Conservation (phyloP, 2,888 invertebrate species). For the Torymus texanus region DNA sequence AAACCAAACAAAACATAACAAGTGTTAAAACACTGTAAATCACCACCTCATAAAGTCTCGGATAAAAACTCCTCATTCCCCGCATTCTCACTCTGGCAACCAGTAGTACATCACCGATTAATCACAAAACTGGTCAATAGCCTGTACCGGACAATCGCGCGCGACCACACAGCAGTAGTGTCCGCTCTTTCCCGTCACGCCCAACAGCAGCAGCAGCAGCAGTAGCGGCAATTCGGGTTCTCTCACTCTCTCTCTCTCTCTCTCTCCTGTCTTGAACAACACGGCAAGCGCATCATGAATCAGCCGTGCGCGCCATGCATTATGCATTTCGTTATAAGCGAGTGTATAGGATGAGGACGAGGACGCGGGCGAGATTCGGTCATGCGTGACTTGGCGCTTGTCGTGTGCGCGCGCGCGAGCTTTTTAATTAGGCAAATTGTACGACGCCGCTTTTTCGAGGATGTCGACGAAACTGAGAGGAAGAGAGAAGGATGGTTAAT, state of each 20-base stretch:
- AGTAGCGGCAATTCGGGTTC: too few species aligned
- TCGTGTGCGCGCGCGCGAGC: not conserved
- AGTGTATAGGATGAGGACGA: not conserved
- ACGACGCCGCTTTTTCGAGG: too few species aligned
- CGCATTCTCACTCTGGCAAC: too few species aligned
- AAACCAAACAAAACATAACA: too few species aligned
- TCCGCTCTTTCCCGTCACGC: conserved; percentile 12
- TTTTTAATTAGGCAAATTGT: conserved; percentile 50
- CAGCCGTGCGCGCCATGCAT: conserved; percentile 54
- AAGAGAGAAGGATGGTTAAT: too few species aligned
- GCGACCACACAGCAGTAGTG: not conserved
- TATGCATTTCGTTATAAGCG: conserved; percentile 59
- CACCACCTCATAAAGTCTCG: too few species aligned
- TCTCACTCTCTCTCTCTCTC: too few species aligned
- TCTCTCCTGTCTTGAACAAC: conserved; percentile 30
- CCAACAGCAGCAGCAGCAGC: not conserved
- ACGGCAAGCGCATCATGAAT: conserved; percentile 14
- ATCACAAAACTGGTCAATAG: conserved; percentile 6
- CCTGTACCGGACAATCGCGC: not conserved
- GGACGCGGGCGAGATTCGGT: not conserved
- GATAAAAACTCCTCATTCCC: too few species aligned
- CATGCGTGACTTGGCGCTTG: not conserved
- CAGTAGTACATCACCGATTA: conserved; percentile 5
- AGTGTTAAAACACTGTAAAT: too few species aligned
- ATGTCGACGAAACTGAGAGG: too few species aligned